Base-by-base conservation (phyloP, 2,113 vertebrate genomes). In the Corydoras sp. region DNA sequence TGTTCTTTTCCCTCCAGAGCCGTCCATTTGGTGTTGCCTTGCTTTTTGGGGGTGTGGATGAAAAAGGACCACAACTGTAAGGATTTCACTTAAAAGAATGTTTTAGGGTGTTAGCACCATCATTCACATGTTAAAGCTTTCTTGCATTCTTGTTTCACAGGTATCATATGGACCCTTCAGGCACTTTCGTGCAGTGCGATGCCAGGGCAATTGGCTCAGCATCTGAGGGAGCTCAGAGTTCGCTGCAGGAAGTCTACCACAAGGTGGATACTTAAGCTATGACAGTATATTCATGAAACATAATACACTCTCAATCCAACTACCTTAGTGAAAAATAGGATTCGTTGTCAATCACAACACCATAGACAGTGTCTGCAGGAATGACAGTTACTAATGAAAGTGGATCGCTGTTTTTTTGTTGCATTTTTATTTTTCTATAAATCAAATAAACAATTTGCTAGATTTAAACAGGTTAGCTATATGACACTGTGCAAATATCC, bases 141-240 rank as follows among this genome's bases (percentile, higher is more conserved):
- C 4, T 5, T 18, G n/a, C 15, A 50, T 2, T 30, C 49, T 50
- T 18, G 55, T 53, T 58, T 50, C 9, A 10, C 82, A 99, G 97
- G 77, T 99, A 97, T 83, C 97, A 99, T 84, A 99, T 98, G 97
- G 97, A 99, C 75, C 97, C 97, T 0, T 99, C 97, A 5, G 97
- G 97, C 64, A 99, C 97, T 0, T 99, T 99, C 71, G 96, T 99
- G 65, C 96, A 97, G 83, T 99, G 97, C n/a, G 96, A 98, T 30
- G 97, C 97, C 73, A 89, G 93, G 78, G 97, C 97, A 5, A 99
- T 98, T 5, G 97, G 97, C 75, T 99, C 97, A 3, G 97, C 97
- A 24, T 99, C 97, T 0, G 97, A 99, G 81, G 96, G 96, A 0
- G 96, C 97, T 4, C 97, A 99, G 89, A 99, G 97, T 85, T 98